These are phyloP conservation scores for Tachina grossa DNA, from an alignment of 2,888 invertebrate species.

Conservation along the genomic window DNA sequence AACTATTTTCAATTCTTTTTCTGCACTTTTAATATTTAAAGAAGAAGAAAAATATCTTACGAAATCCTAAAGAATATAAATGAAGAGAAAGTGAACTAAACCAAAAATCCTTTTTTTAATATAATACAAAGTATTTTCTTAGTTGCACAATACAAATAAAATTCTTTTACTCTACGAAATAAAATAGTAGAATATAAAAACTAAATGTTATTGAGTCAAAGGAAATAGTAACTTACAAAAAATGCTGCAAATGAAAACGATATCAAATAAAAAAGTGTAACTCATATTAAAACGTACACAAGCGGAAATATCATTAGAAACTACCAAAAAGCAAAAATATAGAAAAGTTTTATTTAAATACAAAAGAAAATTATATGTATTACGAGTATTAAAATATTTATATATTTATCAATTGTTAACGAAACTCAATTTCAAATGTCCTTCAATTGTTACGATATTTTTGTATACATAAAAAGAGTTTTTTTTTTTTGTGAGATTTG, in stretches of 20 bases:
- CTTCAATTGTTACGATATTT: slow-evolving; percentile 11
- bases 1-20: not conserved
- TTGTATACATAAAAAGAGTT: not conserved
- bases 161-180: not conserved
- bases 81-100: not conserved
- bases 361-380: slow-evolving; percentile 8
- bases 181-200: not conserved
- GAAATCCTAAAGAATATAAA: not conserved
- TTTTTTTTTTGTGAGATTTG: not conserved
- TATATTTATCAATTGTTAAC: slow-evolving; percentile 7
- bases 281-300: slow-evolving; percentile 61
- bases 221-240: slow-evolving; percentile 4
- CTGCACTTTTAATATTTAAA: not conserved
- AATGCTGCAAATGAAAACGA: not conserved
- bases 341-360: slow-evolving; percentile 38
- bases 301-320: slow-evolving; percentile 69
- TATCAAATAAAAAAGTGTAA: slow-evolving; percentile 18
- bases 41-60: not conserved
- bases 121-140: not conserved
- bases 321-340: not conserved
- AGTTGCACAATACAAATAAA: not conserved
- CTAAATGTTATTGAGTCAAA: slow-evolving; percentile 4
- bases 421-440: slow-evolving; percentile 32
- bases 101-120: not conserved
- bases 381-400: not conserved